A percentile compares a stretch with the other conserved stretches of the same genome.
These are phyloP conservation scores for Branchellion lobata DNA, from an alignment of 2,888 invertebrate genomes.

Conservation along the genomic window DNA sequence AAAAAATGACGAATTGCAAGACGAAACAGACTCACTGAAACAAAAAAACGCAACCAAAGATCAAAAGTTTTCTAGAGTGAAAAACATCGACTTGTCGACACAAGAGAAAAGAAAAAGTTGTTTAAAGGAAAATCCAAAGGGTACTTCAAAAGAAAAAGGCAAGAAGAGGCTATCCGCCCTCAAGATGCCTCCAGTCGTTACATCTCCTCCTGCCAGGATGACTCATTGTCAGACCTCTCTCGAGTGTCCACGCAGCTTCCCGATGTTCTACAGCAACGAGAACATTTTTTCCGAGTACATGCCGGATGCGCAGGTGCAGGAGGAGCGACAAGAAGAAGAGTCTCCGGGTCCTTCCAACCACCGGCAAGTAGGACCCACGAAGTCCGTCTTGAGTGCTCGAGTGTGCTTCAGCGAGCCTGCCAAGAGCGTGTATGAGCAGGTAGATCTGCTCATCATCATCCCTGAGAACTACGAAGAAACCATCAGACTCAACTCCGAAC, in stretches of 20 bases:
- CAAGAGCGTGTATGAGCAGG: background rate
- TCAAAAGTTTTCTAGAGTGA: background rate
- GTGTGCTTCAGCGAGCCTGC: constrained; percentile 34
- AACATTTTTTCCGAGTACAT: constrained; percentile 35
- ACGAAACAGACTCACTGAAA: too few relatives aligned
- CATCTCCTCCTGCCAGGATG: background rate
- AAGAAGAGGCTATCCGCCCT: background rate
- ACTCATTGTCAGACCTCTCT: background rate
- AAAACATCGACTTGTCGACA: background rate
- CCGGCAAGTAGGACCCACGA: constrained; percentile 18
- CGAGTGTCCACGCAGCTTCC: background rate
- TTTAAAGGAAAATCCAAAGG: background rate
- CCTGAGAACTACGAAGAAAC: constrained; percentile 28
- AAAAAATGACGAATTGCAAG: background rate
- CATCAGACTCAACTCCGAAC: constrained; percentile 7
- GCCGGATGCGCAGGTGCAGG: background rate
- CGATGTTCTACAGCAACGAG: constrained; percentile 32
- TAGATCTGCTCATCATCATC: constrained; percentile 25
- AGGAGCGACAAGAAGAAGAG: constrained; percentile 4
- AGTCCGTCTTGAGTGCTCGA: constrained; percentile 19
- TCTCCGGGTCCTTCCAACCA: background rate
- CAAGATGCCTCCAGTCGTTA: background rate
- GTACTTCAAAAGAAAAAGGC: background rate
- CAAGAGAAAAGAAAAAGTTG: constrained; percentile 2
- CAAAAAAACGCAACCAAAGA: background rate